Conservation (phyloP, 2,888 invertebrate species). For the Shargacucullia verbasci region DNA sequence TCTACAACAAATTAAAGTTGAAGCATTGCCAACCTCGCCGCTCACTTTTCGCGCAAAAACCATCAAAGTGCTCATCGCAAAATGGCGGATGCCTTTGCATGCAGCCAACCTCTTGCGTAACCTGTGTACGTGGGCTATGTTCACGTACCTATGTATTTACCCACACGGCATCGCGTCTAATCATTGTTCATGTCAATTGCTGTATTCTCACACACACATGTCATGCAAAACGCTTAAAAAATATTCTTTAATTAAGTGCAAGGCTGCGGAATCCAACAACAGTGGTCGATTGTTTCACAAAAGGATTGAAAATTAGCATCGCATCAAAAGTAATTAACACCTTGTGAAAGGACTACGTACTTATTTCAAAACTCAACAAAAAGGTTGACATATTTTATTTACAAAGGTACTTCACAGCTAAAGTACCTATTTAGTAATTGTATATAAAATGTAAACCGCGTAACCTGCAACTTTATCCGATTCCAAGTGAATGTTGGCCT, state of each 20-base stretch:
- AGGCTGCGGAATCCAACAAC: slow-evolving; percentile 62
- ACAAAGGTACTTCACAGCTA: no score
- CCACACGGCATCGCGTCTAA: slow-evolving; percentile 68
- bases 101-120: slow-evolving; percentile 73
- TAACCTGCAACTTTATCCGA: no score
- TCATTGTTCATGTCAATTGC: slow-evolving; percentile 80
- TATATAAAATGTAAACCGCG: no score
- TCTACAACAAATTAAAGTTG: slow-evolving; percentile 62
- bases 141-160: slow-evolving; percentile 60
- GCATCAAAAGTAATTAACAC: slow-evolving; percentile 44
- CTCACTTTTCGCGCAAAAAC: slow-evolving; percentile 79
- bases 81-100: slow-evolving; percentile 79
- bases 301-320: slow-evolving; percentile 48
- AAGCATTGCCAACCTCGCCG: slow-evolving; percentile 68
- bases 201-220: slow-evolving; percentile 73
- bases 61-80: slow-evolving; percentile 78
- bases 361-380: no score
- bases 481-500: slow-evolving; percentile 7
- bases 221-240: slow-evolving; percentile 71
- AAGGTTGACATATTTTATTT: no score
- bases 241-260: slow-evolving; percentile 69
- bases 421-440: no score
- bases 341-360: slow-evolving; percentile 15
- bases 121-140: slow-evolving; percentile 62
- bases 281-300: slow-evolving; percentile 19